Conservation (phyloP, 2,888 invertebrate species). For the Malthinus flaveolus region DNA sequence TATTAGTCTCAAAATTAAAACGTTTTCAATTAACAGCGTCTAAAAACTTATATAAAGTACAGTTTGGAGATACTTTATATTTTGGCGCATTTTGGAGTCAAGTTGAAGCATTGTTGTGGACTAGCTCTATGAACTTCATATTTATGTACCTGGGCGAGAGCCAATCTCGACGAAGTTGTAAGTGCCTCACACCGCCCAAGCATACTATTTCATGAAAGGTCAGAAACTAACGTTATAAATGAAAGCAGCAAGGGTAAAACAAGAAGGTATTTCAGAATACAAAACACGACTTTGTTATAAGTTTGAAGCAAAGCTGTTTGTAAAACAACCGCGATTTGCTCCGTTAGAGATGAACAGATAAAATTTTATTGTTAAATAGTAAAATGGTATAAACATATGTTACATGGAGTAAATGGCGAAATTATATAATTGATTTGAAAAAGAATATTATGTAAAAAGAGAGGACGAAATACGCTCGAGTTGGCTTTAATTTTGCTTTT, state of each 20-base stretch:
- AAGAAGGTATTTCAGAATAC: slow-evolving; percentile 14
- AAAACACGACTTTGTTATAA: slow-evolving; percentile 11
- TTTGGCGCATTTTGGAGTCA: slow-evolving; percentile 4
- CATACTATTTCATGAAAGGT: slow-evolving; percentile 32
- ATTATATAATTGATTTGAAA: too few relatives aligned
- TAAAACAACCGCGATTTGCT: slow-evolving; percentile 5
- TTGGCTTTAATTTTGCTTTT: too few relatives aligned
- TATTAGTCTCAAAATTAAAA: too few relatives aligned
- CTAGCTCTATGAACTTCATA: slow-evolving; percentile 32
- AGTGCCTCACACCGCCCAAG: slow-evolving; percentile 27
- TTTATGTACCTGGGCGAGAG: slow-evolving; percentile 33
- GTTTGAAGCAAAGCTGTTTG: slow-evolving; percentile 9
- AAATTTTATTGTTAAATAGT: slow-evolving; percentile 3
- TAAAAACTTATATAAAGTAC: too few relatives aligned
- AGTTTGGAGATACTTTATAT: background rate
- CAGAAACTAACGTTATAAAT: slow-evolving; percentile 30
- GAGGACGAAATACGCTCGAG: too few relatives aligned
- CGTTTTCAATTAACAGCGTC: too few relatives aligned
- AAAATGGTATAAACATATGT: background rate
- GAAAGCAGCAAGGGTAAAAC: slow-evolving; percentile 27
- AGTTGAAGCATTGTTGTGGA: slow-evolving; percentile 13
- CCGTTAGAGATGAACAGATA: background rate
- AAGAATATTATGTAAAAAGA: too few relatives aligned
- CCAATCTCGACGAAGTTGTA: slow-evolving; percentile 34
- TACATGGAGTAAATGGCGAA: too few relatives aligned